Conservation (phyloP, 2,888 invertebrate species). For the Serrognathus titanus region DNA sequence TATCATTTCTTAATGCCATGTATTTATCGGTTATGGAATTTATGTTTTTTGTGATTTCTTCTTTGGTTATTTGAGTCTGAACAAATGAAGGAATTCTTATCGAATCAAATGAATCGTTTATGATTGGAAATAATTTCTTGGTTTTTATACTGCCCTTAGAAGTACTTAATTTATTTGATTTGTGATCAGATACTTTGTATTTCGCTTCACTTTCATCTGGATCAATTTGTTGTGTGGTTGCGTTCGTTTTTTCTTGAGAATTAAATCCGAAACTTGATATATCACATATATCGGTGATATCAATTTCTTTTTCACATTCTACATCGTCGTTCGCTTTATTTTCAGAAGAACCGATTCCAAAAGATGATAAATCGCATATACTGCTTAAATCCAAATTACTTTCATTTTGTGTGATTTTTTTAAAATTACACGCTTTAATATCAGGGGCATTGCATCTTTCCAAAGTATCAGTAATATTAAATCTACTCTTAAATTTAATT, state of each 20-base stretch:
- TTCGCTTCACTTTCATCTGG: too few species aligned
- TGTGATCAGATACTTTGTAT: too few species aligned
- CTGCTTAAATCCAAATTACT: constrained; percentile 1
- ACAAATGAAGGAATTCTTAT: too few species aligned
- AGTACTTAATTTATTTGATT: too few species aligned
- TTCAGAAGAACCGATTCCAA: constrained; percentile 3
- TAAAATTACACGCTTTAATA: background rate
- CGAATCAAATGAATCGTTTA: too few species aligned
- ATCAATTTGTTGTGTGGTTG: too few species aligned
- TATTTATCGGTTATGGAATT: background rate
- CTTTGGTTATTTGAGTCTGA: background rate
- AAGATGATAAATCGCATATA: constrained; percentile 16
- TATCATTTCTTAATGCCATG: constrained; percentile 11
- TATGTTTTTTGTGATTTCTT: background rate
- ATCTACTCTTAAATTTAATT: background rate
- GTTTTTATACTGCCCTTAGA: too few species aligned
- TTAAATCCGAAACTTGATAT: constrained; percentile 12
- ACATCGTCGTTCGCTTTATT: too few species aligned
- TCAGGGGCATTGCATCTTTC: background rate
- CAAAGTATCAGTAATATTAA: constrained; percentile 4
- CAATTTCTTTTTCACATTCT: background rate
- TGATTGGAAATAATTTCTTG: too few species aligned
- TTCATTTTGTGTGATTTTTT: background rate
- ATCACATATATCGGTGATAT: constrained; percentile 23
- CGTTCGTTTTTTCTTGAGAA: too few species aligned